Conservation (phyloP, 1,140 invertebrate species). For the Drosophila kohkoa region DNA sequence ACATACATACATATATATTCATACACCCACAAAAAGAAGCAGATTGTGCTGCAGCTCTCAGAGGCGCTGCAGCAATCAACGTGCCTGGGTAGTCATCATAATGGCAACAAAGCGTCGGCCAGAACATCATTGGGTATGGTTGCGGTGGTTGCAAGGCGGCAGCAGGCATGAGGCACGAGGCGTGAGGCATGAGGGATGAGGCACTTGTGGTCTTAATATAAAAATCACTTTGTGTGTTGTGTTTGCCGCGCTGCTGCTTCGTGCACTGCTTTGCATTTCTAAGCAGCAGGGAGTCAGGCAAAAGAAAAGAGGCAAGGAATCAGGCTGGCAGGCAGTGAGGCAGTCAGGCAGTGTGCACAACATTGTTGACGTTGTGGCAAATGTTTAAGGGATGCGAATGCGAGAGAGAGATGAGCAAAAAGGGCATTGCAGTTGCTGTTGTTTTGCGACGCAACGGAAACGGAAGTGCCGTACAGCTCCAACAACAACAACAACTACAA, state of each 20-base stretch:
- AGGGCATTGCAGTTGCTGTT: conserved; percentile 48
- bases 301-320: neutral
- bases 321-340: neutral
- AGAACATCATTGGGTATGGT: conserved; percentile 21
- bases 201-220: conserved; percentile 83
- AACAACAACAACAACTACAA: conserved; percentile 36
- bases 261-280: conserved; percentile 79
- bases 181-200: conserved; percentile 33
- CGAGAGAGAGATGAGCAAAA: conserved; percentile 23
- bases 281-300: conserved; percentile 55
- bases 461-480: conserved; percentile 59
- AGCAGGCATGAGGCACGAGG: conserved; percentile 40
- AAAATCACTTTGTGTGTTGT: conserved; percentile 83
- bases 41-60: conserved; percentile 20
- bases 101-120: conserved; percentile 75
- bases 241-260: conserved; percentile 62
- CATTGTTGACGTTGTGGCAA: conserved; percentile 69
- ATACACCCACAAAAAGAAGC: conserved; percentile 8
- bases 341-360: conserved; percentile 34
- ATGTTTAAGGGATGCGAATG: conserved; percentile 43
- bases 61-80: conserved; percentile 75
- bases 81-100: conserved; percentile 76
- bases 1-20: neutral
- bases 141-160: neutral
- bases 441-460: conserved; percentile 62